These are phyloP conservation scores for Lithobates pipiens DNA, from an alignment of 2,797 vertebrate species.

Conservation along the genomic window DNA sequence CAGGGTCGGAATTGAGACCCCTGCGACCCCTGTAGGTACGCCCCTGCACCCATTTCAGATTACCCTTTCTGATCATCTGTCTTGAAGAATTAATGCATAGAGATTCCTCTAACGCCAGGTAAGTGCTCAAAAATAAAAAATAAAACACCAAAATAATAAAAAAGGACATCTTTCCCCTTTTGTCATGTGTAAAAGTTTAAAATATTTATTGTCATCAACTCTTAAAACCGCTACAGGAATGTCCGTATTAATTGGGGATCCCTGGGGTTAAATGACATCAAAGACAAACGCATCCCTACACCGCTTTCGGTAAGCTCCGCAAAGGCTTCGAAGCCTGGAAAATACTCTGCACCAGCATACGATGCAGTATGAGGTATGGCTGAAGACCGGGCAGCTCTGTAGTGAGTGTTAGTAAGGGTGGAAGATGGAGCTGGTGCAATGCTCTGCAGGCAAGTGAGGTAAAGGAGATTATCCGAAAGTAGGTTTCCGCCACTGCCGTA, in stretches of 20 bases:
- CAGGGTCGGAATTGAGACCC: no score
- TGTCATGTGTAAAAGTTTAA: slow-evolving; percentile 19
- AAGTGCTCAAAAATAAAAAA: no score
- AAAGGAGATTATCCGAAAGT: slow-evolving; percentile 13
- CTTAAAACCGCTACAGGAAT: slow-evolving; percentile 35
- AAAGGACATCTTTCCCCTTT: background rate
- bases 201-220: slow-evolving; percentile 33
- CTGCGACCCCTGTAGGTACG: no score
- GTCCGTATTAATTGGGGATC: slow-evolving; percentile 20
- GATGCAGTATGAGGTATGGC: slow-evolving; percentile 39
- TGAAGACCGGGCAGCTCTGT: slow-evolving; percentile 27
- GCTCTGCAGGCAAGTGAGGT: slow-evolving; percentile 51
- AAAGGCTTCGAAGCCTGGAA: slow-evolving; percentile 9
- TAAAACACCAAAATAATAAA: background rate
- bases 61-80: no score
- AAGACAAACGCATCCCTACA: slow-evolving; percentile 13
- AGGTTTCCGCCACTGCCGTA: slow-evolving; percentile 1
- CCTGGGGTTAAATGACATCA: slow-evolving; percentile 30
- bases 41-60: no score
- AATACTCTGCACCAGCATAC: slow-evolving; percentile 20
- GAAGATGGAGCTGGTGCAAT: slow-evolving; percentile 17
- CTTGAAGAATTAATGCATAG: no score
- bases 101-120: no score
- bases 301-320: background rate
- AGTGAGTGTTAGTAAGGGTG: slow-evolving; percentile 11